A percentile compares a stretch with the other conserved stretches of the same genome.
Evolutionary conservation across 2,888 invertebrate species (phyloP).

Genomic region (Rotaria socialis): DNA sequence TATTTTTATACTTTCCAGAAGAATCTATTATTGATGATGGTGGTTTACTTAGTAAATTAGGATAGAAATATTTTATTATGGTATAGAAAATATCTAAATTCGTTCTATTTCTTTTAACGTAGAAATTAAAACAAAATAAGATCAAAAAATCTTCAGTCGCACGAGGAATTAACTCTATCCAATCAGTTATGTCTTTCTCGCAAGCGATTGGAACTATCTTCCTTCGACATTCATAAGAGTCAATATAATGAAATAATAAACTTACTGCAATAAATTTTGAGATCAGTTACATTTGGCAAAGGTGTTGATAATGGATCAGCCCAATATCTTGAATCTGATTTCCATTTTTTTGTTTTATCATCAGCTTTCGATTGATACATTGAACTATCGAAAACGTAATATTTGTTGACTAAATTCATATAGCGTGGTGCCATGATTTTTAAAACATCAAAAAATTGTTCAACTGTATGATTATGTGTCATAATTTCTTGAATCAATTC

Average conservation of each 20-base stretch:
- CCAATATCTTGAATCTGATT: neutral
- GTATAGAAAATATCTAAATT: too few species aligned
- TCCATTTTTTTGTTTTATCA: neutral
- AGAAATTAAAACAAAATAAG: too few species aligned
- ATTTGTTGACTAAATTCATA: constrained; percentile 4
- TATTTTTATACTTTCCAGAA: too few species aligned
- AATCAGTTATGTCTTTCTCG: too few species aligned
- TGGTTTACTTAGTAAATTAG: too few species aligned
- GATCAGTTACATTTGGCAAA: neutral
- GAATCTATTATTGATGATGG: too few species aligned
- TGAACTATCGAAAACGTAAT: neutral
- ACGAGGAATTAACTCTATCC: too few species aligned
- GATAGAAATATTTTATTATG: too few species aligned
- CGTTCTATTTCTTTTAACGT: too few species aligned
- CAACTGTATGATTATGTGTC: neutral
- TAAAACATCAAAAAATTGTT: constrained; percentile 1
- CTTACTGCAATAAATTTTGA: constrained; percentile 28
- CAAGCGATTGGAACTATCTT: too few species aligned
- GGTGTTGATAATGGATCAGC: neutral
- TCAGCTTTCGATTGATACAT: neutral
- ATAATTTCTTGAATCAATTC: constrained; percentile 1
- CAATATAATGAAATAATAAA: neutral
- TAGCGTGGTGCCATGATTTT: constrained; percentile 18
- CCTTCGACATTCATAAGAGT: too few species aligned
- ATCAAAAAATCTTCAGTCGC: too few species aligned